A percentile compares a stretch with the other conserved stretches of the same genome.
Conservation (phyloP, 2,888 invertebrate genomes). For the Napeogenes inachia region DNA sequence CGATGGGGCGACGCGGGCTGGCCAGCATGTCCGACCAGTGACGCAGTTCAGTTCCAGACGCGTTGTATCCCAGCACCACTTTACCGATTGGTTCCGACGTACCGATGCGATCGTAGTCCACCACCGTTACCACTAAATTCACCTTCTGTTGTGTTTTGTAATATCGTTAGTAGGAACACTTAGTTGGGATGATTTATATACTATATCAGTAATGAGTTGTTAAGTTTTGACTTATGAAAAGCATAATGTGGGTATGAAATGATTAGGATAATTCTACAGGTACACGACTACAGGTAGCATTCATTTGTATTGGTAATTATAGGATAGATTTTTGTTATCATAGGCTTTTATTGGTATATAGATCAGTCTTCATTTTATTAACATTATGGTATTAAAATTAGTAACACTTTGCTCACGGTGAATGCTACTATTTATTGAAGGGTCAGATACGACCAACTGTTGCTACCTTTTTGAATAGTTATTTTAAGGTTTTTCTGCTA, state of each 20-base stretch:
- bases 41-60: conserved; percentile 97
- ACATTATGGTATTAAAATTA: no score
- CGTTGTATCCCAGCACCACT: conserved; percentile 97
- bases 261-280: neutral
- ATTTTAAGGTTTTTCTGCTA: no score
- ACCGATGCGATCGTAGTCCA: conserved; percentile 99
- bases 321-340: no score
- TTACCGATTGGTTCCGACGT: conserved; percentile 99
- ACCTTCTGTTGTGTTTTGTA: conserved; percentile 88
- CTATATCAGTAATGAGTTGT: neutral
- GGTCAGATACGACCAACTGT: no score
- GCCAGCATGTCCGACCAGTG: conserved; percentile 99
- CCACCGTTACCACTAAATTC: conserved; percentile 98
- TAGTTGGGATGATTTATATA: conserved; percentile 2
- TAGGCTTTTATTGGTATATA: no score
- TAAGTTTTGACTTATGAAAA: neutral
- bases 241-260: neutral
- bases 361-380: no score
- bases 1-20: conserved; percentile 98
- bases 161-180: conserved; percentile 11
- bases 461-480: no score
- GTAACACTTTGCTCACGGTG: no score
- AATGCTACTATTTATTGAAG: no score
- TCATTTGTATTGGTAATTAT: no score
- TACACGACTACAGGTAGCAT: no score